Evolutionary conservation across 2,888 invertebrate genomes (phyloP), one percentile per base, ranked within the genome.

Genomic region (Drosophila falleni): DNA sequence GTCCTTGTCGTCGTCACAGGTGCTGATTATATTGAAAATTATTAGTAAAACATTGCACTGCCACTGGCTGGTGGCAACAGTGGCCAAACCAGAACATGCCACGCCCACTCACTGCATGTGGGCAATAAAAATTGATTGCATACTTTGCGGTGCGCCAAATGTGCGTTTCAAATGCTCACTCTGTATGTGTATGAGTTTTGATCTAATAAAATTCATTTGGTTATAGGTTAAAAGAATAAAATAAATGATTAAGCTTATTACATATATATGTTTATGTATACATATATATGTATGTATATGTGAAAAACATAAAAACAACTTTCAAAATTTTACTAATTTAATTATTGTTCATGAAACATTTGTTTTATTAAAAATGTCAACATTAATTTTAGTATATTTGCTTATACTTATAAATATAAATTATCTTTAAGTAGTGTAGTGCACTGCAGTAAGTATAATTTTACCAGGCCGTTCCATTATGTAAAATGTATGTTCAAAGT

Each of bases 21-120:
- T 86, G 86, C 80, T 88, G 86, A 86, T 86, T 86, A 86, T 86
- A 86, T 86, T 86, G 86, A 76, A 86, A 88, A 83, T 88, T 88
- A 86, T 86, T 88, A 72, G 83, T 75, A 71, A 79, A 81, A 70
- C 86, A 82, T 81, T 82, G 86, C 88, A 83, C 55, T 58, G 71
- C 67, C 70, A 54, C 49, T 29, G 39, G 39, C 64, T 46, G 42
- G 23, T 26, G 46, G 39, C 31, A 31, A 54, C 15, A 11, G 26
- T 42, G 54, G 29, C 11, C 16, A 29, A 9, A 35, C 13, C 19
- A 41, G 41, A 44, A 29, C 31, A n/a, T n/a, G 47, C 55, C 65
- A 73, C 70, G 51, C 53, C 62, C 47, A 55, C 47, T 46, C 73
- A 49, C 87, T 84, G 84, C 80, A 83, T 85, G 80, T 74, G 75